Conservation (phyloP, 2,797 vertebrate species). For the Fistularia tabacaria region DNA sequence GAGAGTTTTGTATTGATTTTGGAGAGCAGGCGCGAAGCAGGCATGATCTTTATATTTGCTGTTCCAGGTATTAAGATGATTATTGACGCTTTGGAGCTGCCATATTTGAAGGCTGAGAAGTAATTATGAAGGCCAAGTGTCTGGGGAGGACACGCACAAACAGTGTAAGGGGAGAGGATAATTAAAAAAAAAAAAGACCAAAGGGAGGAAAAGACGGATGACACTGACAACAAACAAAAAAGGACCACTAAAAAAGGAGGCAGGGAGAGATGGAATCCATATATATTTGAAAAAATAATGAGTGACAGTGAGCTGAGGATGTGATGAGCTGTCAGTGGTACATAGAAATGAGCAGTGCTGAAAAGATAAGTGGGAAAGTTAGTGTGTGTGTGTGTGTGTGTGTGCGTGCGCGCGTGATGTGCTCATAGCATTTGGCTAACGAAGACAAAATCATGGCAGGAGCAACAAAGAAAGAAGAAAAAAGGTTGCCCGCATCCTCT, state of each 20-base stretch:
- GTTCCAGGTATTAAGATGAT: slow-evolving; percentile 42
- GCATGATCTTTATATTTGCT: slow-evolving; percentile 46
- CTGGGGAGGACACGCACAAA: slow-evolving; percentile 25
- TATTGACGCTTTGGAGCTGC: slow-evolving; percentile 24
- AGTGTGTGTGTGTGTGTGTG: slow-evolving; percentile 1
- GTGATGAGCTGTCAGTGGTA: slow-evolving; percentile 44
- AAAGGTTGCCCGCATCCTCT: slow-evolving; percentile 7
- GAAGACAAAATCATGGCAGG: slow-evolving; percentile 11
- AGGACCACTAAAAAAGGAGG: slow-evolving; percentile 13
- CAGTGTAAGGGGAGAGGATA: slow-evolving; percentile 1
- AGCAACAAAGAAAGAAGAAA: not conserved
- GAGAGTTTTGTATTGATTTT: slow-evolving; percentile 40
- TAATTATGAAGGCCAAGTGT: slow-evolving; percentile 58
- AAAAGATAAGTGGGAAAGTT: slow-evolving; percentile 23
- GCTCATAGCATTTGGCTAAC: slow-evolving; percentile 11
- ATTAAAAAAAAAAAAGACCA: not conserved
- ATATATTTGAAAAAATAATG: slow-evolving; percentile 50
- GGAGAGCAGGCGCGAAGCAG: not conserved
- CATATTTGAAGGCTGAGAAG: slow-evolving; percentile 23
- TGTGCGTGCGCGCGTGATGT: slow-evolving; percentile 1
- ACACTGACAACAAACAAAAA: slow-evolving; percentile 1
- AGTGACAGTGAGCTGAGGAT: slow-evolving; percentile 39
- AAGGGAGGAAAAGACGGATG: slow-evolving; percentile 17
- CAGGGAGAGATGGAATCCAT: slow-evolving; percentile 16
- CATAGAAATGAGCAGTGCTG: slow-evolving; percentile 23